Evolutionary conservation across 2,113 vertebrate genomes (phyloP), one percentile per base, ranked within the genome.

Genomic region (Phaethon lepturus): DNA sequence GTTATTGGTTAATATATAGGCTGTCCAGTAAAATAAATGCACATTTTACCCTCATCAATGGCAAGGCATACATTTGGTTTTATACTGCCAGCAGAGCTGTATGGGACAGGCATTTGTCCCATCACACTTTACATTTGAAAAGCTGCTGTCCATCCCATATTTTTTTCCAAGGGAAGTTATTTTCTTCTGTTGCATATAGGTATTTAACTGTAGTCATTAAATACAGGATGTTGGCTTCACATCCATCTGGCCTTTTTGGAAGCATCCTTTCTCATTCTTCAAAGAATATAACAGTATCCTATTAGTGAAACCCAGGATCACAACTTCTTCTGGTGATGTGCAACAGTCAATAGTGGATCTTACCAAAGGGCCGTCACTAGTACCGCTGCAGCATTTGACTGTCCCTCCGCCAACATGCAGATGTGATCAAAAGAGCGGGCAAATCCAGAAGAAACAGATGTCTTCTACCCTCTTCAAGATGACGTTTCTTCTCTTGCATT

Each of bases 401-500:
- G 23, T 40, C 18, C 17, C 22, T 93, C 16, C 45, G 86, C 80
- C 64, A 78, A 52, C 68, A 60, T 0, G 6, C 35, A 45, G 35
- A 33, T 7, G 15, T 28, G 13, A 66, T 33, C 59, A 59, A 45
- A 58, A 75, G 13, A 78, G 50, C 66, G 35, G 88, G 25, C 26
- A 96, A 92, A 88, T 33, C 14, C 90, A 93, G 66, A 76, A 88
- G 7, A 31, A 64, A 59, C 6, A 80, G 67, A 60, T 20, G 13
- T 53, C 50, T 81, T 40, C 59, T 26, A 59, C 35, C 24, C 17
- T 24, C 40, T 69, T 78, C 66, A 75, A 56, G 42, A 47, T 2
- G 5, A 23, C 0, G 1, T 16, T 81, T 84, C 42, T 44, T 25
- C 44, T 58, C 59, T 83, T 40, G 7, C 0, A 0, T 58, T 64